These are phyloP conservation scores for Zophobas morio DNA, from an alignment of 1,140 invertebrate species.

Conservation along the genomic window DNA sequence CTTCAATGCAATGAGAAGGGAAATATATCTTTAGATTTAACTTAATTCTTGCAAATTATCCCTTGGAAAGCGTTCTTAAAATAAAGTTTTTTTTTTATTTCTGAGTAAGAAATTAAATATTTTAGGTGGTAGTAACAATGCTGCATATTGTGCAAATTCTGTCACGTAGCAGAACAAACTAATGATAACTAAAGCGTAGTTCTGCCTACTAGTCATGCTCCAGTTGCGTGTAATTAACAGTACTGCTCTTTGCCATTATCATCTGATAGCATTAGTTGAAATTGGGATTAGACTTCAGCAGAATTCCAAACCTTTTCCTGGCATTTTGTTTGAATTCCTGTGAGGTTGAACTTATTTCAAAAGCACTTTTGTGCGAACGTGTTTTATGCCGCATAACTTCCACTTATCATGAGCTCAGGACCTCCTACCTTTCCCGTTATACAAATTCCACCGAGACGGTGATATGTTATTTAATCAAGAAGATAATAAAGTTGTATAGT, in stretches of 20 bases:
- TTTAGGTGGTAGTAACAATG: too few relatives aligned
- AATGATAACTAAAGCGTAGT: conserved; percentile 24
- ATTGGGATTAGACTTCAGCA: conserved; percentile 6
- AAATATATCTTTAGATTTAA: too few relatives aligned
- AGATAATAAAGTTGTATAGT: conserved; percentile 10
- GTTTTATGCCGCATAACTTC: background rate
- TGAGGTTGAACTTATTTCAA: background rate
- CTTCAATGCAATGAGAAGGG: too few relatives aligned
- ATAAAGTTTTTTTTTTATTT: too few relatives aligned
- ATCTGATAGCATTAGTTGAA: conserved; percentile 14
- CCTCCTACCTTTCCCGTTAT: background rate
- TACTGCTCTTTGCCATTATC: conserved; percentile 33
- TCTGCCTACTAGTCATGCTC: conserved; percentile 30
- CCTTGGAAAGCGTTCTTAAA: too few relatives aligned
- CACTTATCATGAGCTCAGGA: too few relatives aligned
- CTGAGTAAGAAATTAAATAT: too few relatives aligned
- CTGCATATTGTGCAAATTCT: conserved; percentile 12
- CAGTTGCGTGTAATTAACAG: conserved; percentile 30
- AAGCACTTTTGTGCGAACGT: background rate
- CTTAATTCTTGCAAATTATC: too few relatives aligned
- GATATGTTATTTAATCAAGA: conserved; percentile 9
- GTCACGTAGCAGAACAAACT: conserved; percentile 22
- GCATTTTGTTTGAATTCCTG: background rate
- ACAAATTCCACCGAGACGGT: conserved; percentile 3
- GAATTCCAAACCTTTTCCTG: background rate